Percentiles rank a stretch among this genome's conserved stretches.
phyloP scores from a whole-genome alignment of 2,113 vertebrate species.

The Corydoras sp. region DNA sequence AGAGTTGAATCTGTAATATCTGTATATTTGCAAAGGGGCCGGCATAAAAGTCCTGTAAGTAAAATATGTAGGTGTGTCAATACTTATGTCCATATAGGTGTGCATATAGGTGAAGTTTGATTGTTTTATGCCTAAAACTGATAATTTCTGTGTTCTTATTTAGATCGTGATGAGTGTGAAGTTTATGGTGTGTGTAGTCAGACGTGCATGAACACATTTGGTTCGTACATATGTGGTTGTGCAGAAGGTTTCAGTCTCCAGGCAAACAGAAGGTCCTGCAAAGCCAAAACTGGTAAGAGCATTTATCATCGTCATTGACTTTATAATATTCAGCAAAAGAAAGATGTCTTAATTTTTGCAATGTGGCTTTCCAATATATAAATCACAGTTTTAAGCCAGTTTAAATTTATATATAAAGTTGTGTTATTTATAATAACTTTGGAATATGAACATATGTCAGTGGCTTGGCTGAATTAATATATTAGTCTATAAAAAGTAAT shows the following conservation, averaged over 20 bases:
- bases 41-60: too few species aligned
- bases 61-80: too few species aligned
- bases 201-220: constrained; percentile 70
- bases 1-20: too few species aligned
- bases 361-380: too few species aligned
- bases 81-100: too few species aligned
- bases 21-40: too few species aligned
- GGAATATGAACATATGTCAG: too few species aligned
- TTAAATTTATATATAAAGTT: too few species aligned
- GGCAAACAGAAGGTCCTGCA: constrained; percentile 76
- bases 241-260: constrained; percentile 77
- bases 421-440: too few species aligned
- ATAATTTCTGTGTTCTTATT: constrained; percentile 26
- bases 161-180: constrained; percentile 78
- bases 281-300: constrained; percentile 75
- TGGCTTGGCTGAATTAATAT: too few species aligned
- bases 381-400: too few species aligned
- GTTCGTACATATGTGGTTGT: constrained; percentile 75
- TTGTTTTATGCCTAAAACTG: background rate
- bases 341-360: constrained; percentile 4
- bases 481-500: too few species aligned
- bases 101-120: background rate
- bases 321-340: background rate
- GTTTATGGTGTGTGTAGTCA: constrained; percentile 76
- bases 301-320: constrained; percentile 12